Evolutionary conservation across 2,797 vertebrate species (phyloP).

Genomic region (Pantherophis vulpinus): DNA sequence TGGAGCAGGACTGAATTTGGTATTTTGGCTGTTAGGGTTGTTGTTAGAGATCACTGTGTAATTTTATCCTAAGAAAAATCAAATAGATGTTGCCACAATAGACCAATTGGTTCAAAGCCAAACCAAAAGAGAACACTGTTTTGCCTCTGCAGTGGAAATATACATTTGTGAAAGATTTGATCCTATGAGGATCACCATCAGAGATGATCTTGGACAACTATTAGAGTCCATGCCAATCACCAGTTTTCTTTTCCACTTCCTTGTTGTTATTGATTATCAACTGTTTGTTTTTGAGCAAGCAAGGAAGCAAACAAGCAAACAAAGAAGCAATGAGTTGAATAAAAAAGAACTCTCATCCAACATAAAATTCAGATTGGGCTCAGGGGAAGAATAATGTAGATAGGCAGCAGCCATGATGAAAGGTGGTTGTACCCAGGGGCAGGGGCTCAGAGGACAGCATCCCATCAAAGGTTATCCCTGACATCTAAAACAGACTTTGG

Average conservation of each 20-base stretch:
- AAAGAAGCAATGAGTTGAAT: not conserved
- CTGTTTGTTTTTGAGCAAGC: not conserved
- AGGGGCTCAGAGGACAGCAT: not conserved
- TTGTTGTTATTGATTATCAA: not conserved
- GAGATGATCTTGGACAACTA: not conserved
- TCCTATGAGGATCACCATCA: not conserved
- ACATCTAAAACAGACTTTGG: not conserved
- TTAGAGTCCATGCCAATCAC: not conserved
- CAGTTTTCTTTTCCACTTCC: not conserved
- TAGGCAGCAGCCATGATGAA: not conserved
- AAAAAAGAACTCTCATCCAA: not conserved
- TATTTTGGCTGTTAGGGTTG: not conserved
- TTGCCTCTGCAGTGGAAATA: not conserved
- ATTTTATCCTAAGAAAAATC: not conserved
- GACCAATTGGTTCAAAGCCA: not conserved
- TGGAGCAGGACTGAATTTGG: not conserved
- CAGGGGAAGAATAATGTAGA: not conserved
- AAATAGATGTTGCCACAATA: not conserved
- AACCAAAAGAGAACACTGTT: not conserved
- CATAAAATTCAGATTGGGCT: not conserved
- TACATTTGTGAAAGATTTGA: not conserved
- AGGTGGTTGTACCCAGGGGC: not conserved
- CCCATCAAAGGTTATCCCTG: not conserved
- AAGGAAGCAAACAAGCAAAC: not conserved
- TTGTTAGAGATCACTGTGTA: not conserved